Conservation (phyloP, 2,113 vertebrate genomes). For the Seriola quinqueradiata region DNA sequence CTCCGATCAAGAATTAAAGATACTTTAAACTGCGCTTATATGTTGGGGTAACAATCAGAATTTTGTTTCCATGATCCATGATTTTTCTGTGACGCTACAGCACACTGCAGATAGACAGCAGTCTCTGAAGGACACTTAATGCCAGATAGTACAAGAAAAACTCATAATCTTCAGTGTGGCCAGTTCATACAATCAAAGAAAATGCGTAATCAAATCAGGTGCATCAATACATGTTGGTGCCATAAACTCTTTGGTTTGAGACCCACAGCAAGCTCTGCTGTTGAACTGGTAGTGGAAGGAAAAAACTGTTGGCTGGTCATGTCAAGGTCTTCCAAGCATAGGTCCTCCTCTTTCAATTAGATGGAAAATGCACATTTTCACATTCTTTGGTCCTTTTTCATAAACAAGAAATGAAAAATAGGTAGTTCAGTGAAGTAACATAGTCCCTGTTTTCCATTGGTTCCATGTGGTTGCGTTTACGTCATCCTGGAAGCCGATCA, state of each 20-base stretch:
- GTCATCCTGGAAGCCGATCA: neutral
- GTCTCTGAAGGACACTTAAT: slow-evolving; percentile 2
- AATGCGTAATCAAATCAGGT: neutral
- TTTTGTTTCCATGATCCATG: neutral
- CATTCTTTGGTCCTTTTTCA: slow-evolving; percentile 73
- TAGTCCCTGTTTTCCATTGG: slow-evolving; percentile 2
- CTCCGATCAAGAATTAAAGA: neutral
- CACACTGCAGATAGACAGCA: slow-evolving; percentile 12
- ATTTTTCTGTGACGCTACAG: slow-evolving; percentile 13
- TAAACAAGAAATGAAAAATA: slow-evolving; percentile 33
- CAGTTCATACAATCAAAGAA: neutral
- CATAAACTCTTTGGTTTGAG: slow-evolving; percentile 17
- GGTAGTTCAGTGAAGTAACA: slow-evolving; percentile 36
- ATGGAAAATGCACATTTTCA: slow-evolving; percentile 31
- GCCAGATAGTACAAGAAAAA: neutral
- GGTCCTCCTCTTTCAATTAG: neutral
- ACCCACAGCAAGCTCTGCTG: slow-evolving; percentile 7
- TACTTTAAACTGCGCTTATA: no score
- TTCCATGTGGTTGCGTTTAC: neutral
- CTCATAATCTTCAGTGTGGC: neutral
- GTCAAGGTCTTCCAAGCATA: neutral
- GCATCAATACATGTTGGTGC: neutral
- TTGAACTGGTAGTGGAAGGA: neutral
- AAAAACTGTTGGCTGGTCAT: neutral
- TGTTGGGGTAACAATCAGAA: neutral